Evolutionary conservation across 2,888 invertebrate species (phyloP), one percentile per base, ranked within the genome.

Genomic region (Pseudococcus jackbeardsleyi): DNA sequence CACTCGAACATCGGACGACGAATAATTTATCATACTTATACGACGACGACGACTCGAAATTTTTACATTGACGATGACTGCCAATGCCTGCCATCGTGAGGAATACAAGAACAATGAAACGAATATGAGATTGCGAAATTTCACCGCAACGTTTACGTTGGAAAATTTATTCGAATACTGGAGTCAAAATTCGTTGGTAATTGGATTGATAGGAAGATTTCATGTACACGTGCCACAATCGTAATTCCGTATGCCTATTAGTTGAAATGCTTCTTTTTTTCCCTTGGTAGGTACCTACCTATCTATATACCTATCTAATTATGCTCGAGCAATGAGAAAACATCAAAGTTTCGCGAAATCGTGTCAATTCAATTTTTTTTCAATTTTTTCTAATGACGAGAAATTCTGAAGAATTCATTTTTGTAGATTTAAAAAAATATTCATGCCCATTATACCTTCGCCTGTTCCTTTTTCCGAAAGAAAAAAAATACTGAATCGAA

Each of bases 11-110:
- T 72, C 33, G 68, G 26, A 15, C 79, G 79, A 79, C 79, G 79
- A 79, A 79, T 79, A 79, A 79, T 79, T 79, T 79, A 79, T 79
- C 79, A 79, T 79, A 79, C 79, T 79, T 79, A 33, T 33, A 33
- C 26, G 26, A 46, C 79, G 33, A 72, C 68, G 68, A 72, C 26
- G 26, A 72, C 68, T 22, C 11, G 68, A 72, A 72, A 72, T 72
- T 72, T 72, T 72, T 72, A 72, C 68, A 72, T 26, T 15, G 12
- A 72, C 33, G 26, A 72, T 33, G 68, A 72, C 26, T 33, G 26
- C 26, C 26, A 33, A 33, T 33, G 26, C 26, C 26, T 33, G 26
- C 26, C 26, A 33, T 33, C 26, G 26, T 12, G 68, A 33, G 26
- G 68, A 12, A 33, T 3, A 22, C 12, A 72, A 72, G 68, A 72